Evolutionary conservation across 2,113 vertebrate genomes (phyloP), one percentile per base, ranked within the genome.

Genomic region (Forbesichthys agassizii): DNA sequence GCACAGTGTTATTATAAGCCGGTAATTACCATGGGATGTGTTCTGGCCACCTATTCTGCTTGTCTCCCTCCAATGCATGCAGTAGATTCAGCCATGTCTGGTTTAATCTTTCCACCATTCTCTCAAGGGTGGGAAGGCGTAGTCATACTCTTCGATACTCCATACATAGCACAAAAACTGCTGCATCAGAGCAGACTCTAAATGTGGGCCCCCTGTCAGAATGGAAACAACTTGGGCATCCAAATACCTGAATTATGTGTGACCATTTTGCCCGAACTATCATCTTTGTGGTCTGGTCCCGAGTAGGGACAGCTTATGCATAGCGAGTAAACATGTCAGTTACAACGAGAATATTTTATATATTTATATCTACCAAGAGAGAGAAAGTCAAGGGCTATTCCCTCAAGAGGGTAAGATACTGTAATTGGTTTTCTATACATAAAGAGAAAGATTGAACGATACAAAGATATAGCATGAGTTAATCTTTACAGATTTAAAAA

Each of bases 51-150:
- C 54, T 13, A 16, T 20, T 5, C 18, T 56, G 54, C 16, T 56
- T 56, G 14, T 11, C 54, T 56, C 14, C 9, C 54, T 56, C n/a
- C 18, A 56, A 3, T 4, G n/a, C 9, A 16, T 16, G 54, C 8
- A 56, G 54, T 16, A 56, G n/a, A 16, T 56, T 56, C 9, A 56
- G n/a, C 14, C n/a, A 16, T 0, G 54, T 56, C n/a, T 56, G 54
- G 9, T 56, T 56, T 5, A 56, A 3, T 4, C 51, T 14, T 10
- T 18, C 16, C 13, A 12, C 61, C 62, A 42, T 69, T 75, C 0
- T 65, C 60, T 4, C 46, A 53, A 9, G 66, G 65, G 0, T 74
- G 65, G 2, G 66, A 74, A 1, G 64, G 59, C 0, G 64, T 68
- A 0, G 36, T 74, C 3, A 5, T 0, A 3, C 66, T 75, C n/a